These are phyloP conservation scores for Zygaena filipendulae DNA, from an alignment of 2,888 invertebrate genomes.

Conservation along the genomic window DNA sequence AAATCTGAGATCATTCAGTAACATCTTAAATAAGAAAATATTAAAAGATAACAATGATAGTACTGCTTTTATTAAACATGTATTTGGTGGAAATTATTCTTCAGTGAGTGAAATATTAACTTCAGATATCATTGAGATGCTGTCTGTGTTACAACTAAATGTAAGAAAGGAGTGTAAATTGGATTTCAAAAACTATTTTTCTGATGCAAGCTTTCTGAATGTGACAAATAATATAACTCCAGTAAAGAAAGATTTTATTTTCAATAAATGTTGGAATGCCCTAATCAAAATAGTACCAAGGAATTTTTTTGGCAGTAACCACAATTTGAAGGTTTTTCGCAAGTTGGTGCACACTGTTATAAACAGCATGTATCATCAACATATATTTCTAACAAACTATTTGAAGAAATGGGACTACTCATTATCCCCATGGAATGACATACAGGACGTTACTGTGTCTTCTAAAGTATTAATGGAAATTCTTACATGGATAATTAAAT, in stretches of 20 bases:
- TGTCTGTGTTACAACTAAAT: slow-evolving; percentile 30
- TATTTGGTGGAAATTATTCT: slow-evolving; percentile 26
- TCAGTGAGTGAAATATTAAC: slow-evolving; percentile 24
- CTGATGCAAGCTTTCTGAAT: slow-evolving; percentile 1
- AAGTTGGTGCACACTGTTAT: slow-evolving; percentile 29
- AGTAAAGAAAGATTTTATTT: slow-evolving; percentile 33
- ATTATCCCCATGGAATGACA: slow-evolving; percentile 31
- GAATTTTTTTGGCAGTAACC: slow-evolving; percentile 32
- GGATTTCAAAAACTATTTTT: slow-evolving; percentile 40
- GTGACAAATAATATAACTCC: slow-evolving; percentile 23
- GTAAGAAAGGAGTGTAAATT: slow-evolving; percentile 25
- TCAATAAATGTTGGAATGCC: slow-evolving; percentile 28
- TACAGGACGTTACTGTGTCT: slow-evolving; percentile 13
- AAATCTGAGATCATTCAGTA: slow-evolving; percentile 43
- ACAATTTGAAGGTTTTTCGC: slow-evolving; percentile 40
- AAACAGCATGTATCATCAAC: slow-evolving; percentile 49
- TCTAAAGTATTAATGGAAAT: slow-evolving; percentile 25
- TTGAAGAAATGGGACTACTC: slow-evolving; percentile 38
- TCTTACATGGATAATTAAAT: slow-evolving; percentile 37
- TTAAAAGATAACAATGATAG: slow-evolving; percentile 24
- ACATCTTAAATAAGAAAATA: slow-evolving; percentile 31
- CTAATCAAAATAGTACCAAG: slow-evolving; percentile 39
- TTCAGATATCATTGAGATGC: slow-evolving; percentile 22
- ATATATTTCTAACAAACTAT: slow-evolving; percentile 27
- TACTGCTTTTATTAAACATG: slow-evolving; percentile 21